These are phyloP conservation scores for Pseudolaguvia tuberculata DNA, from an alignment of 2,113 vertebrate species.

Conservation along the genomic window DNA sequence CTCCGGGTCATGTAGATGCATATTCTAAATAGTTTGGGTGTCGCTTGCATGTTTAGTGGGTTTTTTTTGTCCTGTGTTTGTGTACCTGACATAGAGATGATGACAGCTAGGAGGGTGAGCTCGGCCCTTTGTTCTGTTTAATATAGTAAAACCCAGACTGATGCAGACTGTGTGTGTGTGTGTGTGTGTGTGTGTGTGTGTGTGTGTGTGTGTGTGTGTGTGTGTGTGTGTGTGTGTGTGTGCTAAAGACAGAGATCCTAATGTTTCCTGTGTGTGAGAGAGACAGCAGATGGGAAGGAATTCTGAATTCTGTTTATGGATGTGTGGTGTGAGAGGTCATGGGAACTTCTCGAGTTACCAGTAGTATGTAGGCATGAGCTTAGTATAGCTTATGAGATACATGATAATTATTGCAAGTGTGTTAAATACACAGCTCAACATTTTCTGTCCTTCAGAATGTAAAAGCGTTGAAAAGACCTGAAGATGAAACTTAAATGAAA, in stretches of 20 bases:
- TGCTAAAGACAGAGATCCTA: no score
- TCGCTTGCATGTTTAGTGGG: background rate
- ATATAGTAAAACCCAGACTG: no score
- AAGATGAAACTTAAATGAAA: no score
- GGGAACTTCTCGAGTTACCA: background rate
- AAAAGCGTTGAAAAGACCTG: background rate
- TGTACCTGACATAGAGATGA: no score
- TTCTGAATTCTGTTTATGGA: background rate
- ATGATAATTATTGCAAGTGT: background rate
- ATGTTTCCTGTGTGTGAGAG: background rate
- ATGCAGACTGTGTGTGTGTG: no score
- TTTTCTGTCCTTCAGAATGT: background rate
- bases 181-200: no score
- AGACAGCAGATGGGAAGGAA: background rate
- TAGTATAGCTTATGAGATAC: conserved; percentile 1
- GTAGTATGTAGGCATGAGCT: background rate
- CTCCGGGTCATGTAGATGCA: background rate
- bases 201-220: no score
- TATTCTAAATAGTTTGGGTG: background rate
- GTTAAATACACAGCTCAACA: background rate
- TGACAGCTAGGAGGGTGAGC: no score
- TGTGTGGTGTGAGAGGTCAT: background rate
- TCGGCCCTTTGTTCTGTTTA: no score
- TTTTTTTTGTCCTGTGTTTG: no score
- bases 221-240: no score